Conservation (phyloP, 1,140 invertebrate genomes). For the Platorchestia sp. region DNA sequence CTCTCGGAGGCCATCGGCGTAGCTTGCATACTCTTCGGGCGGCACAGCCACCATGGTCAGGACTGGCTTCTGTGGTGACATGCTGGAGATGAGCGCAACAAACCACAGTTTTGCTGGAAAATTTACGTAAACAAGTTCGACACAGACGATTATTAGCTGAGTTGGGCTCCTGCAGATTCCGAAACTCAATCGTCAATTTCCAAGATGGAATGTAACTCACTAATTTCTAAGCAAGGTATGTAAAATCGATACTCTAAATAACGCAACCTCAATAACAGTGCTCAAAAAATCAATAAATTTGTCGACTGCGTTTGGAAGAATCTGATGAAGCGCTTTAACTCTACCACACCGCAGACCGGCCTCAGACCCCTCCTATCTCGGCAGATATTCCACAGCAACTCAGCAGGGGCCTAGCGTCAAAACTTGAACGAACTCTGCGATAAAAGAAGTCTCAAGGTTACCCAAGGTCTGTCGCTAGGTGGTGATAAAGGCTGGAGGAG, state of each 20-base stretch:
- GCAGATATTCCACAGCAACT: background rate
- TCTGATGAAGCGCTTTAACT: background rate
- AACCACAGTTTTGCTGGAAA: background rate
- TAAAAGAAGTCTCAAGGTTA: background rate
- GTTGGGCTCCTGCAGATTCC: background rate
- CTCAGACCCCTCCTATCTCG: background rate
- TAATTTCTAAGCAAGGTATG: background rate
- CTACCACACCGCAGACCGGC: background rate
- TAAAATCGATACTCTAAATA: background rate
- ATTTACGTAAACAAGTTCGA: background rate
- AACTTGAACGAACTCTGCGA: background rate
- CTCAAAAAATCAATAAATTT: background rate
- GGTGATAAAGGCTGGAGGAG: background rate
- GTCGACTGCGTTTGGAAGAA: background rate
- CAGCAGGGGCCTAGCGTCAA: background rate
- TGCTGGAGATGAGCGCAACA: background rate
- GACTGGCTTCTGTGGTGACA: background rate
- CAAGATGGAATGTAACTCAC: background rate
- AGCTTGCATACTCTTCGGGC: background rate
- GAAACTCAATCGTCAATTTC: background rate
- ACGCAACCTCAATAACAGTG: background rate
- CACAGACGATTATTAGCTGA: background rate
- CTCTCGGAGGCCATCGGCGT: background rate
- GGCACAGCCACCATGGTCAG: background rate
- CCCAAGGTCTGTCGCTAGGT: background rate